Base-by-base conservation (phyloP, 2,113 vertebrate genomes). In the Dipodomys merriami region DNA sequence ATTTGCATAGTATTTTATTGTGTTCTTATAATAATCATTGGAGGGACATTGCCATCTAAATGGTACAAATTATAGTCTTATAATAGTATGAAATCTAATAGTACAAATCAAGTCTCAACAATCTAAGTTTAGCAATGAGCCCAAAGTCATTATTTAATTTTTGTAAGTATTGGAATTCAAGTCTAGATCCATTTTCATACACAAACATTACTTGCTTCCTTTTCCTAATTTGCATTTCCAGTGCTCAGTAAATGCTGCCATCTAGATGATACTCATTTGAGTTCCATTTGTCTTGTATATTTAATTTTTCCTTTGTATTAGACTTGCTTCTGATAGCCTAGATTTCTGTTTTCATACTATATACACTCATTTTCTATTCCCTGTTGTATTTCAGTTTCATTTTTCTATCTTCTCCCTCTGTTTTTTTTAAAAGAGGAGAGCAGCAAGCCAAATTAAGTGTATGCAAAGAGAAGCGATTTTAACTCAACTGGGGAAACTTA, bases 261-360 rank as follows among this genome's bases (percentile, higher is more conserved):
- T 33, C 62, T 57, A 49, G 7, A 30, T 91, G 22, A 3, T 67
- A 33, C 22, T 91, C 29, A 69, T 1, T 68, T 83, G 64, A 19
- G 7, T 64, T 84, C 35, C 86, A 27, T 84, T 96, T 96, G 30
- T 9, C 33, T 39, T 39, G 39, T 84, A 80, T 25, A 81, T 72
- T 91, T 83, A 77, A 49, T 86, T 92, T 90, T 76, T 76, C 77
- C 85, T 86, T 72, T 65, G 2, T 74, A 29, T 82, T 77, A 91
- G n/a, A 44, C 11, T 57, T 81, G 7, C 57, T 78, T 86, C 23
- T 72, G 9, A 27, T 79, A 20, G 0, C 65, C 20, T 7, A 8
- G 0, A 49, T 65, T 65, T 6, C 27, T 81, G 0, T 35, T 92
- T 76, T 68, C 10, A 23, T 0, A 25, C 7, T 53, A 1, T 35